These are phyloP conservation scores for Hyles lineata DNA, from an alignment of 2,888 invertebrate species.

Conservation along the genomic window DNA sequence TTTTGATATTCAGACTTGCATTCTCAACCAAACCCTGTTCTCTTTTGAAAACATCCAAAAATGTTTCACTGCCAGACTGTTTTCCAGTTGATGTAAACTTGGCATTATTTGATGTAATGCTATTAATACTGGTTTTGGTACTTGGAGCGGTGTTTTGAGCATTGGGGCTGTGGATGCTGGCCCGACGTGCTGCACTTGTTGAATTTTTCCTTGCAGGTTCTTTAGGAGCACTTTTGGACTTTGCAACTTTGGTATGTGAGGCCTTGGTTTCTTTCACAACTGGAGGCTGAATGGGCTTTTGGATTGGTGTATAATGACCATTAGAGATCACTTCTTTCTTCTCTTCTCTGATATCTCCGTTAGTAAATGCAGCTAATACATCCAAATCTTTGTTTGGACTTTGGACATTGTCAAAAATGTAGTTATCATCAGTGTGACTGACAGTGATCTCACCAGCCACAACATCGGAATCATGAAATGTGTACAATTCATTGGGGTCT, in stretches of 20 bases:
- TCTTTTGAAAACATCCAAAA: slow-evolving; percentile 80
- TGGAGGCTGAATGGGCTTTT: slow-evolving; percentile 41
- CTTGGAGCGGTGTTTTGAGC: slow-evolving; percentile 52
- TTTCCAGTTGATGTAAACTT: slow-evolving; percentile 53
- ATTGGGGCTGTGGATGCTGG: slow-evolving; percentile 63
- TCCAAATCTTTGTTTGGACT: slow-evolving; percentile 69
- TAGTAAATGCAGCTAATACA: slow-evolving; percentile 61
- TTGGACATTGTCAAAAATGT: slow-evolving; percentile 70
- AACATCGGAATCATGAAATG: slow-evolving; percentile 81
- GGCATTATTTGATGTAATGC: slow-evolving; percentile 60
- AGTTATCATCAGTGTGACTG: slow-evolving; percentile 78
- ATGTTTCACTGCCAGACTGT: slow-evolving; percentile 64
- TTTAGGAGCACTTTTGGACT: slow-evolving; percentile 62
- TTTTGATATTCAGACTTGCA: slow-evolving; percentile 55
- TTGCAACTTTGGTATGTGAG: slow-evolving; percentile 68
- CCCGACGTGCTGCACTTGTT: slow-evolving; percentile 52
- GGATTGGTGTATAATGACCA: slow-evolving; percentile 62
- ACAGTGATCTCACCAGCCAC: slow-evolving; percentile 80
- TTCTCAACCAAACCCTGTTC: slow-evolving; percentile 71
- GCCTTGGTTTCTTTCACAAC: slow-evolving; percentile 60
- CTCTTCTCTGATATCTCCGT: slow-evolving; percentile 69
- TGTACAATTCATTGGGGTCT: slow-evolving; percentile 80
- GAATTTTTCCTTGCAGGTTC: slow-evolving; percentile 55
- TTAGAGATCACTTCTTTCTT: slow-evolving; percentile 65
- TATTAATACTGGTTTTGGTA: slow-evolving; percentile 74